Base-by-base conservation (phyloP, 2,113 vertebrate genomes). In the Urocolius indicus region DNA sequence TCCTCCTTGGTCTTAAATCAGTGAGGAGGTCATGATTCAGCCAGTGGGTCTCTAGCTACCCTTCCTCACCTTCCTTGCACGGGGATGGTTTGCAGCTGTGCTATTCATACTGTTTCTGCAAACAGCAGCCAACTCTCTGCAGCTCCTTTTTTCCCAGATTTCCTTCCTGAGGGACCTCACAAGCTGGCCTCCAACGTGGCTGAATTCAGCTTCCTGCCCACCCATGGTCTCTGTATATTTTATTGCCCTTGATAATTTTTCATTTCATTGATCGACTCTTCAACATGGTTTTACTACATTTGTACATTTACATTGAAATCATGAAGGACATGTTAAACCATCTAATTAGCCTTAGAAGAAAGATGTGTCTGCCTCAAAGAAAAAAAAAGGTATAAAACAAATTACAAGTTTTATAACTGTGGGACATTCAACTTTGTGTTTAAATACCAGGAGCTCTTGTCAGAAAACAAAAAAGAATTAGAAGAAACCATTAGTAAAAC, bases 161-260 rank as follows among this genome's bases (percentile, higher is more conserved):
- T 73, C 0, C 23, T 84, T 88, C 57, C 84, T 55, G 10, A 81
- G 73, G 26, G 36, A 48, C n/a, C 30, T 69, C 49, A 66, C 30
- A 71, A 77, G 24, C 11, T 0, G 0, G 18, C 9, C 6, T 87
- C 52, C 15, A 1, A 38, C 6, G 2, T 0, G 0, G 10, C 32
- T 48, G 57, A 59, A 82, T 63, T 9, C 13, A 1, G 8, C 7
- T 75, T 93, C 59, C 51, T 71, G 23, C 19, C 12, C 5, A 4
- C 7, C 26, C 4, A 3, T 14, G 15, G 17, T 62, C 27, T 86
- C 69, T 2, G 1, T 59, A 24, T 11, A 21, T n/a, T 5, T 9
- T 38, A 24, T 69, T 86, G n/a, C 36, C n/a, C 23, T 54, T 34
- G 46, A 26, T 62, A 19, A 76, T n/a, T 92, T 89, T 38, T 67